A percentile compares a stretch with the other conserved stretches of the same genome.
These are phyloP conservation scores for Rhizomys pruinosus DNA, from an alignment of 2,113 vertebrate genomes.

Conservation along the genomic window DNA sequence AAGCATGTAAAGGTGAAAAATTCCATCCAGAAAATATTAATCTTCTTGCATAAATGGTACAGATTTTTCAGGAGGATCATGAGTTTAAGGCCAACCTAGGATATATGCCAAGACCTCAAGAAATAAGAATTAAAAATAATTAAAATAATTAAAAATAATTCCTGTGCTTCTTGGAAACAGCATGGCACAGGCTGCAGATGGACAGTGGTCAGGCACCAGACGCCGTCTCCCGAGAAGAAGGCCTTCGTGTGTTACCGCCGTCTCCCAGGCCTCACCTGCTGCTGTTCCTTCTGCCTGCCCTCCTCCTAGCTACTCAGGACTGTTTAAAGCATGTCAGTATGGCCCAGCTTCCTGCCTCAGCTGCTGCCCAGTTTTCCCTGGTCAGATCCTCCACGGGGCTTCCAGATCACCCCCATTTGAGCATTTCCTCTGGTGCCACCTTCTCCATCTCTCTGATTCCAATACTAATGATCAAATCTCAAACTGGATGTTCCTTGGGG, in stretches of 20 bases:
- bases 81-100: not conserved
- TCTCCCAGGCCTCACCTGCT: not conserved
- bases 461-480: not conserved
- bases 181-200: not conserved
- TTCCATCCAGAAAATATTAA: conserved; percentile 7
- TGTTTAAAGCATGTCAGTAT: not conserved
- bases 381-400: not conserved
- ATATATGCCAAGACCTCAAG: not conserved
- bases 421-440: not conserved
- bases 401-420: not conserved
- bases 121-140: no score
- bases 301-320: not conserved
- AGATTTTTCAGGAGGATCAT: not conserved
- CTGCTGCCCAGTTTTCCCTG: not conserved
- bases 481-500: not conserved
- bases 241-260: not conserved
- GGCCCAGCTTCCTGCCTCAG: not conserved
- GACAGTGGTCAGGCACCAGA: no score
- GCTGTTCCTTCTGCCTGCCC: not conserved
- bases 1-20: not conserved
- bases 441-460: not conserved
- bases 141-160: not conserved
- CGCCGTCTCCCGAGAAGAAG: no score
- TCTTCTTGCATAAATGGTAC: not conserved
- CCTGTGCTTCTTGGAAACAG: not conserved